Evolutionary conservation across 2,113 vertebrate species (phyloP), one percentile per base, ranked within the genome.

Genomic region (Atractosteus spatula): DNA sequence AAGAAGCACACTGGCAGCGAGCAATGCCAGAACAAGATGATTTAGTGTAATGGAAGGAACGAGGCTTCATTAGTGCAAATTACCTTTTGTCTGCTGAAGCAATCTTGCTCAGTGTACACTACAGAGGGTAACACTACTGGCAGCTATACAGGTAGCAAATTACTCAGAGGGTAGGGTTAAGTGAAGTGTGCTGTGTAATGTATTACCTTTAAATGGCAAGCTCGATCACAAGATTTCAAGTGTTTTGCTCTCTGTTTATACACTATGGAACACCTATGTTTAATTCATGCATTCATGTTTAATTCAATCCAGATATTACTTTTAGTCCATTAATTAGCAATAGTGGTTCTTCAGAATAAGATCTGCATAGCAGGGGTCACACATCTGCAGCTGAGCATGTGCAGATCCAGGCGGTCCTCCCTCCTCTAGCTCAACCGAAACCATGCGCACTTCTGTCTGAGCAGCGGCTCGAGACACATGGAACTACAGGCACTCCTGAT

Each of bases 1-100:
- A 66, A 65, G 71, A 67, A 65, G 68, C 51, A 69, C 66, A 68
- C 68, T 71, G 69, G 63, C 66, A 75, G 65, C 62, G 41, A 71
- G 68, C 47, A 66, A 72, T 55, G 54, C 71, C 70, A 64, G 77
- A 77, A 78, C 77, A 76, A 82, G 82, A 89, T 91, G 88, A 92
- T 92, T 93, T 91, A 91, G 89, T 89, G 87, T 91, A 91, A 91
- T 91, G 90, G 89, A 82, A 86, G 83, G 87, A 91, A 89, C 90
- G 90, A 91, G 91, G 84, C 90, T 87, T 92, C 89, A 90, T 92
- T 92, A 91, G 90, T 85, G 86, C 88, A 91, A 92, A 93, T 93
- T 90, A 92, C 90, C 89, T 90, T 90, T 91, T 91, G 89, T 92
- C 88, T 91, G 86, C 86, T 79, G 89, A 90, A 90, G 89, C 89